Conservation (phyloP, 2,888 invertebrate species). For the Acronicta aceris region DNA sequence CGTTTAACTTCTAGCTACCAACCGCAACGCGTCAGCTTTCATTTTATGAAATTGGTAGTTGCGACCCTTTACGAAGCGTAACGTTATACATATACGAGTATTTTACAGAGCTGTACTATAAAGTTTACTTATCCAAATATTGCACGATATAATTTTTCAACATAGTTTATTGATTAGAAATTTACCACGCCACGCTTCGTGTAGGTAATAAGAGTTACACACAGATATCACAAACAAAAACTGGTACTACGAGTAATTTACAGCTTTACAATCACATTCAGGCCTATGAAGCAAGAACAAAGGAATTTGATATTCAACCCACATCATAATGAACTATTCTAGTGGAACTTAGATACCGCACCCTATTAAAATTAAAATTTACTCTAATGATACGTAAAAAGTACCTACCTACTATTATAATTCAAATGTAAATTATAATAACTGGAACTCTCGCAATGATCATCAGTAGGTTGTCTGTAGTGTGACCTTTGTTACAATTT, state of each 20-base stretch:
- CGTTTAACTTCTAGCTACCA: conserved; percentile 47
- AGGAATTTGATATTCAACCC: conserved; percentile 37
- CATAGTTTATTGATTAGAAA: conserved; percentile 11
- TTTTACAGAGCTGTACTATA: conserved; percentile 28
- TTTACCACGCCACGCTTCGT: conserved; percentile 35
- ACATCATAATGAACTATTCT: conserved; percentile 31
- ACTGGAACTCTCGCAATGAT: conserved; percentile 17
- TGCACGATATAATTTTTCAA: conserved; percentile 8
- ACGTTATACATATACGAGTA: conserved; percentile 24
- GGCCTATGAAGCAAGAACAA: conserved; percentile 52
- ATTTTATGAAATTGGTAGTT: conserved; percentile 56
- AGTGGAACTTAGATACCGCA: conserved; percentile 23
- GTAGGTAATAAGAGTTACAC: conserved; percentile 20
- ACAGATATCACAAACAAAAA: conserved; percentile 46
- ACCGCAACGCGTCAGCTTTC: conserved; percentile 56
- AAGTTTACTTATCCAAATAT: conserved; percentile 35
- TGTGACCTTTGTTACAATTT: conserved; percentile 37
- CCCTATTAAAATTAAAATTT: conserved; percentile 35
- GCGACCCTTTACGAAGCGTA: conserved; percentile 52
- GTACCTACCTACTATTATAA: background rate
- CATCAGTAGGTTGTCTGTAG: conserved; percentile 28
- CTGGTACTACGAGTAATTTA: conserved; percentile 40
- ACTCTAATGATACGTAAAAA: conserved; percentile 27
- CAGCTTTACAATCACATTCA: conserved; percentile 48
- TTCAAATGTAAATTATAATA: conserved; percentile 26